Percentiles rank a stretch among this genome's conserved stretches.
phyloP scores from a whole-genome alignment of 2,113 vertebrate genomes.

The Romanogobio albipinnatus region DNA sequence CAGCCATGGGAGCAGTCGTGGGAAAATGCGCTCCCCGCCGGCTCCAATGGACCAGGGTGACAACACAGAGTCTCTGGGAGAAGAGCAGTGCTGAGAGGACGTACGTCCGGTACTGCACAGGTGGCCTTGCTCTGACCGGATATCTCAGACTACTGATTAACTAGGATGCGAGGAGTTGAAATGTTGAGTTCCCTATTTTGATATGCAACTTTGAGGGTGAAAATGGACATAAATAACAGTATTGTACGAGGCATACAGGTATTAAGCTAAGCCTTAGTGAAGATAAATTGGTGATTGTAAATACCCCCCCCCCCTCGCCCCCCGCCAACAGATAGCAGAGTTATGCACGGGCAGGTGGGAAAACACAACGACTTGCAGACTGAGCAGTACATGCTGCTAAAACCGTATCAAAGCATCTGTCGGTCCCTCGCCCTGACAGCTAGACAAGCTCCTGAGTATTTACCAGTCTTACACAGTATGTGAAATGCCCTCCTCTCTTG shows the following conservation, averaged over 20 bases:
- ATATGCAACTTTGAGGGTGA: neutral
- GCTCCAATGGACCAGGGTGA: conserved; percentile 70
- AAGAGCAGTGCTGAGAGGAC: conserved; percentile 75
- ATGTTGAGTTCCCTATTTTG: neutral
- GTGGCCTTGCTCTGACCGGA: conserved; percentile 2
- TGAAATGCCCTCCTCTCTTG: conserved; percentile 29
- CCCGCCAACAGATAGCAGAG: neutral
- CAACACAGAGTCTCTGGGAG: conserved; percentile 75
- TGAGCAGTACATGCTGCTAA: neutral
- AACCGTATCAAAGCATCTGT: neutral
- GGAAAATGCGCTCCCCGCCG: conserved; percentile 58
- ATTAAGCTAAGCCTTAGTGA: conserved; percentile 23
- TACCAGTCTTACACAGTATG: conserved; percentile 3
- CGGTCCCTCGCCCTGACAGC: neutral
- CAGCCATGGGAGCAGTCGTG: conserved; percentile 50
- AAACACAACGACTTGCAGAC: neutral
- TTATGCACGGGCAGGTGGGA: neutral
- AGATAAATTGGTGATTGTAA: conserved; percentile 29
- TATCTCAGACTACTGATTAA: neutral
- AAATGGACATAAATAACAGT: neutral
- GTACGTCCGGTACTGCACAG: neutral
- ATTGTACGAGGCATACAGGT: neutral
- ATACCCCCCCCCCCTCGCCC: no score
- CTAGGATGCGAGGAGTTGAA: neutral
- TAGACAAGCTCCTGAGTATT: conserved; percentile 32